Percentiles rank a stretch among this genome's conserved stretches.
Evolutionary conservation across 2,113 vertebrate genomes (phyloP).

Genomic region (Psittacus erithacus): DNA sequence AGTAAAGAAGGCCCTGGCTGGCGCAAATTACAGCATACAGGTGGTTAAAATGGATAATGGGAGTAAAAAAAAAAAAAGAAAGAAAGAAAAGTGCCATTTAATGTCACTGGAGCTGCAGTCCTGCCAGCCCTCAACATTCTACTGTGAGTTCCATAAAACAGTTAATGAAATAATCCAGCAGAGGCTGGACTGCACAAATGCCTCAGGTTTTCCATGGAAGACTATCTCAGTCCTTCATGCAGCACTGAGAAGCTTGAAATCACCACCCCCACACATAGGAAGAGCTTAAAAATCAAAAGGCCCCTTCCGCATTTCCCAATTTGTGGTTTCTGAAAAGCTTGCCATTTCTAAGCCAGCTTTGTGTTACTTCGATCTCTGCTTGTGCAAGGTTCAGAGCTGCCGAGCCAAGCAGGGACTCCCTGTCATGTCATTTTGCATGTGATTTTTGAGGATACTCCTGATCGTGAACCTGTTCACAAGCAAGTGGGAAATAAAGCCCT

Average conservation of each 20-base stretch:
- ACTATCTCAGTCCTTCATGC: neutral
- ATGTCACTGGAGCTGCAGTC: neutral
- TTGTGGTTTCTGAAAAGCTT: neutral
- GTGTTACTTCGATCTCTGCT: neutral
- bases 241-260: neutral
- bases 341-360: neutral
- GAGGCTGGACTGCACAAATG: neutral
- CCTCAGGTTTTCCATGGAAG: neutral
- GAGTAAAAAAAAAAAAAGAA: neutral
- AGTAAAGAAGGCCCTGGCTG: neutral
- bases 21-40: neutral
- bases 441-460: neutral
- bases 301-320: neutral
- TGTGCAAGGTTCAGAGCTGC: neutral
- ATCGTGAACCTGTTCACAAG: neutral
- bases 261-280: neutral
- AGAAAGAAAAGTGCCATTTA: neutral
- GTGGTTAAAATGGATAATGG: neutral
- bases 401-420: neutral
- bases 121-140: neutral
- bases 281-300: neutral
- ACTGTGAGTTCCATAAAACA: neutral
- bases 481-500: rapidly evolving
- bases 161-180: neutral
- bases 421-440: neutral